phyloP scores from a whole-genome alignment of 2,888 invertebrate genomes.

The Athrips mouffetella region DNA sequence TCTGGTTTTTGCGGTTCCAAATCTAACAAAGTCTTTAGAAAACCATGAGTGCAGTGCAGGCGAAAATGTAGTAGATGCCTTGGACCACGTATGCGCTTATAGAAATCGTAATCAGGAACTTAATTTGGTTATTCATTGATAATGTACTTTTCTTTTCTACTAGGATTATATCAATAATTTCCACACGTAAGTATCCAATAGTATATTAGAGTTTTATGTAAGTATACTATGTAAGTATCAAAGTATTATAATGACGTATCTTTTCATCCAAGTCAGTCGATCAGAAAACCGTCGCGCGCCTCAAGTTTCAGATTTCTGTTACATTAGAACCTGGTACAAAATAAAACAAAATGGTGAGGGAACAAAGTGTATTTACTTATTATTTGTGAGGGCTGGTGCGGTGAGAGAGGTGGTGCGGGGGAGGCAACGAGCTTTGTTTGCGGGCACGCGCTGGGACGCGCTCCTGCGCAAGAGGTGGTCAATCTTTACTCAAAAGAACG shows the following conservation, averaged over 20 bases:
- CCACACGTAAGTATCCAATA: neutral
- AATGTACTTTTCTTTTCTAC: too few species aligned
- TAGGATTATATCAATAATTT: neutral
- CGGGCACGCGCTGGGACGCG: slow-evolving; percentile 54
- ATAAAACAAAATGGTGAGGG: slow-evolving; percentile 43
- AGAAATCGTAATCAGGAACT: too few species aligned
- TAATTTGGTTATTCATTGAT: too few species aligned
- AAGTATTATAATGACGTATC: too few species aligned
- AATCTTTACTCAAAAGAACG: slow-evolving; percentile 32
- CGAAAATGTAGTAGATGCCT: too few species aligned
- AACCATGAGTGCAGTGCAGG: slow-evolving; percentile 7
- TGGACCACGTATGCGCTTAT: too few species aligned
- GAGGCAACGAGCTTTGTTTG: slow-evolving; percentile 49
- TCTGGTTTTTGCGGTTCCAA: slow-evolving; percentile 27
- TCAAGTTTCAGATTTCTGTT: slow-evolving; percentile 40
- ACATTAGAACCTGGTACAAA: slow-evolving; percentile 45
- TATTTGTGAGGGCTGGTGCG: slow-evolving; percentile 41
- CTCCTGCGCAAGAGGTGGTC: slow-evolving; percentile 40
- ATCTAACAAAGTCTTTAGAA: slow-evolving; percentile 19
- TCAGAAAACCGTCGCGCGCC: slow-evolving; percentile 10
- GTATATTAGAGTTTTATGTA: too few species aligned
- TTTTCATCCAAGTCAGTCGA: too few species aligned
- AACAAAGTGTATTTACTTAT: slow-evolving; percentile 60
- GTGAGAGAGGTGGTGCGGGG: slow-evolving; percentile 26
- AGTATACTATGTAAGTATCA: too few species aligned